phyloP scores from a whole-genome alignment of 2,797 vertebrate genomes.

The Helicolenus hilgendorfi region DNA sequence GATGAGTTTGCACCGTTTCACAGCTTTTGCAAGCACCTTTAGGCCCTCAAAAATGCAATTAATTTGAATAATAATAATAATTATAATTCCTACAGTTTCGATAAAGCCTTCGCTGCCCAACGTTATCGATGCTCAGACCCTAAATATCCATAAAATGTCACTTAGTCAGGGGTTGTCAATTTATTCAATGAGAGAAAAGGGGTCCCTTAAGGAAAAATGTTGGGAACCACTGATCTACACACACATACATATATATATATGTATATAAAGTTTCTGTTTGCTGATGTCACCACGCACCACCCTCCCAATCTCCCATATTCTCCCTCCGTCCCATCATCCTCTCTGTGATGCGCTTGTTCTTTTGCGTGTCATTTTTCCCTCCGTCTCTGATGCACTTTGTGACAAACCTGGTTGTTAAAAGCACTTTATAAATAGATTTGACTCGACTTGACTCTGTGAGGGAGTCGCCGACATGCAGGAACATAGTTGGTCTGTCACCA shows the following conservation, averaged over 20 bases:
- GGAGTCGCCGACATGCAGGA: constrained; percentile 27
- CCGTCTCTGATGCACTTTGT: constrained; percentile 35
- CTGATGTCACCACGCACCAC: not conserved
- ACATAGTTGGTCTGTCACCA: constrained; percentile 54
- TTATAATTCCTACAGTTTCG: no score
- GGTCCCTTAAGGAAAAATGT: no score
- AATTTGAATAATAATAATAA: no score
- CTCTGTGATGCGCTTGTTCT: constrained; percentile 16
- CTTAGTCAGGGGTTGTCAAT: no score
- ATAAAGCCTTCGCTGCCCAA: no score
- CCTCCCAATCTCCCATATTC: not conserved
- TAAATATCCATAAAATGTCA: not conserved
- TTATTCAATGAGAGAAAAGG: no score
- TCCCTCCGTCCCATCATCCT: not conserved
- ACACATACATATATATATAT: not conserved
- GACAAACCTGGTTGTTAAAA: constrained; percentile 63
- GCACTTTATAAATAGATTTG: constrained; percentile 72
- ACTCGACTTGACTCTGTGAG: constrained; percentile 29
- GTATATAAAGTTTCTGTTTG: not conserved
- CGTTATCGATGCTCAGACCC: no score
- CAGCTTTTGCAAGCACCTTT: no score
- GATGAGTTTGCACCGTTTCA: no score
- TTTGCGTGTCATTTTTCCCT: constrained; percentile 10
- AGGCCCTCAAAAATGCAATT: no score
- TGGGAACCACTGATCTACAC: not conserved